Conservation (phyloP, 2,113 vertebrate species). For the Periophthalmus modestus region DNA sequence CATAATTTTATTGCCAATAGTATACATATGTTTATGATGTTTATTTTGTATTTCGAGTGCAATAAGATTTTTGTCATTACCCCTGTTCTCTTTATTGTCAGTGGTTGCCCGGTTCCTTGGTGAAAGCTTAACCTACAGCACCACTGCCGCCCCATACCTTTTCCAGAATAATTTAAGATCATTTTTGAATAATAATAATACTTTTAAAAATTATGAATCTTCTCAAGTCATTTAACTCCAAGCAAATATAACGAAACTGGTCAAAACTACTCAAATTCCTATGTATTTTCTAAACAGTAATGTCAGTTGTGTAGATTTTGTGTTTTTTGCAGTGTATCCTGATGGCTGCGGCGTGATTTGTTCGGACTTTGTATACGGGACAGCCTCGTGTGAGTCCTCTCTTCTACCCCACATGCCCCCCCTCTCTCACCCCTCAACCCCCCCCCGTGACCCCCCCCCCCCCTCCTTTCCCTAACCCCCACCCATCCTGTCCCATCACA, state of each 20-base stretch:
- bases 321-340: constrained; percentile 11
- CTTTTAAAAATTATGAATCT: background rate
- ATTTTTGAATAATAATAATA: too few relatives aligned
- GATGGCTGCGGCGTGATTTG: constrained; percentile 64
- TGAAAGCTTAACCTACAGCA: background rate
- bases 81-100: background rate
- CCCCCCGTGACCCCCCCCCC: constrained; percentile 10
- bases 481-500: constrained; percentile 34
- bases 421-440: too few relatives aligned
- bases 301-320: background rate
- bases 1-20: background rate
- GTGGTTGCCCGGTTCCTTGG: background rate
- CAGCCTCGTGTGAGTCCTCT: constrained; percentile 61
- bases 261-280: background rate
- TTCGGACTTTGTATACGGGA: constrained; percentile 75
- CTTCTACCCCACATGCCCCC: constrained; percentile 33
- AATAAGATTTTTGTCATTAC: background rate
- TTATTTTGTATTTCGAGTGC: background rate
- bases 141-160: background rate
- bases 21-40: background rate
- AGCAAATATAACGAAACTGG: background rate
- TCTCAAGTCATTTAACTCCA: background rate
- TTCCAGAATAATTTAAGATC: too few relatives aligned
- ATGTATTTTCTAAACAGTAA: too few relatives aligned
- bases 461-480: constrained; percentile 18